Conservation (phyloP, 2,113 vertebrate genomes). For the Aphyosemion australe region DNA sequence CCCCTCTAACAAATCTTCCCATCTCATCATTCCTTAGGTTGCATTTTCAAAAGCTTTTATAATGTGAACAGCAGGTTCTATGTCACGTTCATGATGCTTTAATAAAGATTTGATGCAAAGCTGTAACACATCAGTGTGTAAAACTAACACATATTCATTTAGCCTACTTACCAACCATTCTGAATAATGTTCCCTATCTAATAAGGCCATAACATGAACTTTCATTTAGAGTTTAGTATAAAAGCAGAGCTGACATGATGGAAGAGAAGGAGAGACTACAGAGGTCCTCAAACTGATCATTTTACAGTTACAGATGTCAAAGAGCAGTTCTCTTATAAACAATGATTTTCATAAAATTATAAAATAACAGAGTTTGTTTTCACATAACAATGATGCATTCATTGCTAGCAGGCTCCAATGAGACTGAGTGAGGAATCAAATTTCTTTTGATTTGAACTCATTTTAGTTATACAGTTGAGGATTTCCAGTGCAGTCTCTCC, state of each 20-base stretch:
- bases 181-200: not conserved
- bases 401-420: too few relatives aligned
- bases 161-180: slow-evolving; percentile 2
- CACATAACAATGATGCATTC: too few relatives aligned
- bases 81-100: not conserved
- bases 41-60: too few relatives aligned
- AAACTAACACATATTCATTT: not conserved
- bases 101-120: not conserved
- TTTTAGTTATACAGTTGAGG: too few relatives aligned
- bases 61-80: too few relatives aligned
- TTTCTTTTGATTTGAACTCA: too few relatives aligned
- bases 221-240: slow-evolving; percentile 5
- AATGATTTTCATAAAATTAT: too few relatives aligned
- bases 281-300: not conserved
- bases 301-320: not conserved
- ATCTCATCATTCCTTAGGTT: too few relatives aligned
- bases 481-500: not conserved
- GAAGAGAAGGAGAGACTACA: slow-evolving; percentile 8
- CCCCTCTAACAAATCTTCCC: too few relatives aligned
- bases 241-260: not conserved
- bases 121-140: too few relatives aligned
- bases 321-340: not conserved
- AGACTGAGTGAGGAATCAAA: too few relatives aligned
- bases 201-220: slow-evolving; percentile 14
- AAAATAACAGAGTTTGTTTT: too few relatives aligned